Evolutionary conservation across 2,113 vertebrate species (phyloP).

Genomic region (Esox niger): DNA sequence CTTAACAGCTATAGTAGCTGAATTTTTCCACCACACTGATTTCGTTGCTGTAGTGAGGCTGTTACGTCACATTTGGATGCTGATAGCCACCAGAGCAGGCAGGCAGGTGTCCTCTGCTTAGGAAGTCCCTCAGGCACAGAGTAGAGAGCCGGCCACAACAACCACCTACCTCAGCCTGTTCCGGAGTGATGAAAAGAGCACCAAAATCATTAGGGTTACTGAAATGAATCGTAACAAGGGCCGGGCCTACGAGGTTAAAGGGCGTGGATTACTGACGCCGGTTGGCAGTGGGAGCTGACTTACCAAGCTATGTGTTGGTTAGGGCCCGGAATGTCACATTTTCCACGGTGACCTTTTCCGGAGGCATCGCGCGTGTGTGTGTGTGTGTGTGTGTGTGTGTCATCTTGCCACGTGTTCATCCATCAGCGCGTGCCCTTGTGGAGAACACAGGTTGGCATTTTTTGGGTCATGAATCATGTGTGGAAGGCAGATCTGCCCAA

Average conservation of each 20-base stretch:
- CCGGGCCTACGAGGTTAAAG: constrained; percentile 16
- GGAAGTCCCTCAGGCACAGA: constrained; percentile 31
- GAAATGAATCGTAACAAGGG: constrained; percentile 43
- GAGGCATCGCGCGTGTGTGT: no score
- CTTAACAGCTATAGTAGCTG: constrained; percentile 13
- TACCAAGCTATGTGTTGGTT: not conserved
- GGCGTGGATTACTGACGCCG: constrained; percentile 20
- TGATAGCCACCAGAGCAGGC: constrained; percentile 41
- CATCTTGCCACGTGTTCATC: not conserved
- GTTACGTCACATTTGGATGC: constrained; percentile 11
- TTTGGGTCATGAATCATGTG: no score
- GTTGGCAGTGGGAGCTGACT: constrained; percentile 1
- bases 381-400: not conserved
- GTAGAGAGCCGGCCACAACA: not conserved
- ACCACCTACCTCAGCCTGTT: constrained; percentile 8
- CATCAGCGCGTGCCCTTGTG: no score
- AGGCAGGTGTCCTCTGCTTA: constrained; percentile 22
- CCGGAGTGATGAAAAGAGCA: constrained; percentile 51
- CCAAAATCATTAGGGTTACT: constrained; percentile 62
- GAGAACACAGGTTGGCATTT: no score
- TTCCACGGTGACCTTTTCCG: not conserved
- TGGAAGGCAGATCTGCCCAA: no score
- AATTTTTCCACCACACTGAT: constrained; percentile 20
- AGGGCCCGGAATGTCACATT: not conserved
- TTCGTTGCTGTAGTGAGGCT: constrained; percentile 40